Evolutionary conservation across 2,797 vertebrate genomes (phyloP), one percentile per base, ranked within the genome.

Genomic region (Pangasius larnaudii): DNA sequence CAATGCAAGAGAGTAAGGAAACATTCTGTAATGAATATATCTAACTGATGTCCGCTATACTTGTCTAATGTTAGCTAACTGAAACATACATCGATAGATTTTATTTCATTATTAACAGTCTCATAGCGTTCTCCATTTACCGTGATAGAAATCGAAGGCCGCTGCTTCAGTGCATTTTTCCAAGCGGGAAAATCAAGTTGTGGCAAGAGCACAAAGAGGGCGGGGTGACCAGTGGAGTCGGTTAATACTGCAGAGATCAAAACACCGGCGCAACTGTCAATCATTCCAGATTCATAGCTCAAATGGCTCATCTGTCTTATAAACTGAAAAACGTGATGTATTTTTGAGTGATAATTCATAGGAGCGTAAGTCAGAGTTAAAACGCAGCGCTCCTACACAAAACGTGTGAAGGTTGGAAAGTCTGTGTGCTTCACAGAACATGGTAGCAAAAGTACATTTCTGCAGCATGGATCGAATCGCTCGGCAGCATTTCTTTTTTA

Each of bases 381-480:
- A 67, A 69, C 33, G 2, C 2, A 33, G 14, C 1, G 30, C 69
- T 72, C 69, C 33, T 42, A 39, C 69, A 19, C 36, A 72, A 72
- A 71, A 22, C 3, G 69, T 39, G 36, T 42, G 16, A 42, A 72
- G 2, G 33, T 42, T 42, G 22, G 71, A 3, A 46, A 42, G 72
- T 27, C 10, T 46, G 24, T 78, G 2, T 16, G 10, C n/a, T 6
- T 49, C 18, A 10, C 8, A 16, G 11, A 78, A 27, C 8, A 42
- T 30, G 14, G 5, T 27, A 39, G 11, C 58, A 61, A 61, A 81
- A 42, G 36, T 81, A 61, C 3, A 19, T 86, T 79, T 78, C 75
- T 14, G 33, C 46, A 86, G 22, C 59, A 53, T 75, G 65, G 33
- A n/a, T 33, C 39, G 77, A 87, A 87, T 33, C 11, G 19, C 56